These are phyloP conservation scores for Datnioides undecimradiatus DNA, from an alignment of 2,113 vertebrate genomes.

Conservation along the genomic window DNA sequence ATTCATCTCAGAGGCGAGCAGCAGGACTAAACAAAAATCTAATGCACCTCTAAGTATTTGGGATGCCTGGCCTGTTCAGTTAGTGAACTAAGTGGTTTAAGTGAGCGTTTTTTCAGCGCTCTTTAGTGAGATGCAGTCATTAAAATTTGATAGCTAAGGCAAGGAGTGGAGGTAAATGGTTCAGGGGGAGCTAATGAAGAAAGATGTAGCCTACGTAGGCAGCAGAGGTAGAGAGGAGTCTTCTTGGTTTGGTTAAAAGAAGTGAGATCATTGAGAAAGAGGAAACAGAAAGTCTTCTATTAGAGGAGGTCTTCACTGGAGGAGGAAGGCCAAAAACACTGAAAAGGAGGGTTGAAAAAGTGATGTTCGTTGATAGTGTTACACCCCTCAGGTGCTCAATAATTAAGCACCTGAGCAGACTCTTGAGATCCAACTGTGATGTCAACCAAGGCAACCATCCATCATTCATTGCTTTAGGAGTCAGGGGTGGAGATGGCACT, in stretches of 20 bases:
- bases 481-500: conserved; percentile 53
- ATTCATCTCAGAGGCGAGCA: conserved; percentile 36
- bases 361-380: conserved; percentile 55
- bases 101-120: conserved; percentile 52
- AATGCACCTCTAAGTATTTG: conserved; percentile 57
- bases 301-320: neutral
- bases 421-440: conserved; percentile 54
- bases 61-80: conserved; percentile 56
- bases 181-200: conserved; percentile 21
- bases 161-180: conserved; percentile 42
- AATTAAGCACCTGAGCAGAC: conserved; percentile 68
- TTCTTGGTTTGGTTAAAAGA: neutral
- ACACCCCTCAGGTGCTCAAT: conserved; percentile 66
- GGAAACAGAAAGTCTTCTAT: neutral
- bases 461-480: conserved; percentile 71
- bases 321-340: conserved; percentile 17
- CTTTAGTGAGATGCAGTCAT: conserved; percentile 69
- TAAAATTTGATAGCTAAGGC: conserved; percentile 68
- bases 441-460: conserved; percentile 64
- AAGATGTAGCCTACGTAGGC: conserved; percentile 22
- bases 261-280: neutral
- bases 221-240: neutral
- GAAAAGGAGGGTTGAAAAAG: conserved; percentile 39
- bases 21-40: conserved; percentile 41
- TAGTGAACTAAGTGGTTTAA: conserved; percentile 69